Percentiles rank a stretch among this genome's conserved stretches.
Evolutionary conservation across 2,888 invertebrate genomes (phyloP).

Genomic region (Phragmatobia fuliginosa): DNA sequence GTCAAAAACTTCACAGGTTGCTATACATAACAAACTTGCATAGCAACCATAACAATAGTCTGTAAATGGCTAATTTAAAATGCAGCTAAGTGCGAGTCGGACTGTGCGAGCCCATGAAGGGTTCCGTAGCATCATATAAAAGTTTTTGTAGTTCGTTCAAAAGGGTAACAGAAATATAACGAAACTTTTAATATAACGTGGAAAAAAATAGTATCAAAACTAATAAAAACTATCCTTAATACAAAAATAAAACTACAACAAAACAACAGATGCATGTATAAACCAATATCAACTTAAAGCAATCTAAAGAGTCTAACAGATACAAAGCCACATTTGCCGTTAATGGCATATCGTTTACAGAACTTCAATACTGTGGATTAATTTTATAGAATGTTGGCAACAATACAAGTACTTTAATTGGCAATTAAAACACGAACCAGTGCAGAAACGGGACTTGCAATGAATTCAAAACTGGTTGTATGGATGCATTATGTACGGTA

Average conservation of each 20-base stretch:
- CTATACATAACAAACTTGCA: too few relatives aligned
- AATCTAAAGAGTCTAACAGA: not conserved
- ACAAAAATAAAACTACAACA: not conserved
- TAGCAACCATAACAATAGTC: too few relatives aligned
- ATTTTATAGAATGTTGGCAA: slow-evolving; percentile 36
- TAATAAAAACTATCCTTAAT: not conserved
- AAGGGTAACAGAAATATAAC: not conserved
- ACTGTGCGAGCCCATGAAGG: too few relatives aligned
- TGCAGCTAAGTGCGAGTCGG: too few relatives aligned
- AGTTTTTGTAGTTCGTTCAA: too few relatives aligned
- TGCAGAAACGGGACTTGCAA: slow-evolving; percentile 18
- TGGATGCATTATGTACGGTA: not conserved
- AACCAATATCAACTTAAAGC: not conserved
- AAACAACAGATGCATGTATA: not conserved
- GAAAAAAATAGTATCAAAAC: not conserved
- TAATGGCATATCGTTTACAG: slow-evolving; percentile 4
- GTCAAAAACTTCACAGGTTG: too few relatives aligned
- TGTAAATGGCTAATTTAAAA: too few relatives aligned
- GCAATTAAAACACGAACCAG: slow-evolving; percentile 38
- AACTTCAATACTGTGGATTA: slow-evolving; percentile 36
- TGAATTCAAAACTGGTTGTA: slow-evolving; percentile 9
- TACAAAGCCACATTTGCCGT: slow-evolving; percentile 1
- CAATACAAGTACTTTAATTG: slow-evolving; percentile 37
- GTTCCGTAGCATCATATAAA: too few relatives aligned
- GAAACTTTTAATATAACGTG: not conserved